Percentiles rank a stretch among this genome's conserved stretches.
Evolutionary conservation across 2,888 invertebrate genomes (phyloP).

Genomic region (Lathronympha strigana): DNA sequence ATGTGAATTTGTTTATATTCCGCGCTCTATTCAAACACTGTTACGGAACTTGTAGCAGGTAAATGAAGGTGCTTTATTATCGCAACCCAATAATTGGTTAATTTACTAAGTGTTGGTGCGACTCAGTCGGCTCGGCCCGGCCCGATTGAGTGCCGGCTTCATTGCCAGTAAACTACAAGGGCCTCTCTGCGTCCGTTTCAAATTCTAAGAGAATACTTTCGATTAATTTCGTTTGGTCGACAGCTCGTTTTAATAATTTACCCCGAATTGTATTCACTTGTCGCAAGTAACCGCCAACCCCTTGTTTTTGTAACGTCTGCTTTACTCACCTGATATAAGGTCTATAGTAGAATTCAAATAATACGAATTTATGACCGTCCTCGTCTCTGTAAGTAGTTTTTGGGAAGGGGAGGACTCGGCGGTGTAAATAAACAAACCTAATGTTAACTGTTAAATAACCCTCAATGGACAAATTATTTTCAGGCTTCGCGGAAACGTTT

Average conservation of each 20-base stretch:
- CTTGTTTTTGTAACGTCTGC: conserved; percentile 51
- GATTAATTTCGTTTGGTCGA: conserved; percentile 72
- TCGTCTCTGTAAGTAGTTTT: conserved; percentile 52
- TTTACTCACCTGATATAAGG: conserved; percentile 51
- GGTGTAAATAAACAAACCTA: conserved; percentile 67
- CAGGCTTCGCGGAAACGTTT: conserved; percentile 55
- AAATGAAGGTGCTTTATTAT: conserved; percentile 34
- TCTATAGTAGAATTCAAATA: conserved; percentile 46
- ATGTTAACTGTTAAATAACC: conserved; percentile 62
- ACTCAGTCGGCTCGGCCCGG: conserved; percentile 20
- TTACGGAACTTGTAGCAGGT: conserved; percentile 14
- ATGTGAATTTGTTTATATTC: conserved; percentile 5
- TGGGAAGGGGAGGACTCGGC: conserved; percentile 52
- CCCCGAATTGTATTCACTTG: conserved; percentile 56
- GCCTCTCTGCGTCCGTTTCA: conserved; percentile 54
- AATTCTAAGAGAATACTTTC: conserved; percentile 72
- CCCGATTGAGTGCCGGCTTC: conserved; percentile 36
- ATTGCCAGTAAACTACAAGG: conserved; percentile 58
- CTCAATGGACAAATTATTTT: conserved; percentile 67
- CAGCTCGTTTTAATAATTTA: conserved; percentile 73
- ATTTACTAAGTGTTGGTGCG: conserved; percentile 42
- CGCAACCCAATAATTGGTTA: conserved; percentile 40
- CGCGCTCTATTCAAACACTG: not conserved
- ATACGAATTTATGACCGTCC: conserved; percentile 49
- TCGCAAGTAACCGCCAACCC: conserved; percentile 49